Evolutionary conservation across 2,113 vertebrate species (phyloP).

Genomic region (Scortum barcoo): DNA sequence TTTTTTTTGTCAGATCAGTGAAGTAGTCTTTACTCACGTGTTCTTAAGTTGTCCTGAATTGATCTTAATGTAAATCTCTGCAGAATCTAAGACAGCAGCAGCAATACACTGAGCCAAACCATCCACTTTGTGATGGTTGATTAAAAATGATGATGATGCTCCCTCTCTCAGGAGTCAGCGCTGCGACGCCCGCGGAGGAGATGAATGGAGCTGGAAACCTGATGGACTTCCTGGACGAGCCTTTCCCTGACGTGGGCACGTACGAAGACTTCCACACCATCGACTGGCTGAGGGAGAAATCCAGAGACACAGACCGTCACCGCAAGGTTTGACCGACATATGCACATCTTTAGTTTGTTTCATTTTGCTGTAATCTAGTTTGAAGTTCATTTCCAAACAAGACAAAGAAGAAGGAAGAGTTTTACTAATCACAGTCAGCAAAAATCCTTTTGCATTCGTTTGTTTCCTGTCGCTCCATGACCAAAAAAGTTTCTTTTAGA

Average conservation of each 20-base stretch:
- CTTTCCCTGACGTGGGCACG: constrained; percentile 94
- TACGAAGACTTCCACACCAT: constrained; percentile 99
- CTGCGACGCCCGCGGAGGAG: constrained; percentile 88
- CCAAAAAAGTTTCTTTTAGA: no score
- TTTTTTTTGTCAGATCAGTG: no score
- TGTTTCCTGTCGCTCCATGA: no score
- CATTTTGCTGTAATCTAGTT: no score
- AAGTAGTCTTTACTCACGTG: not conserved
- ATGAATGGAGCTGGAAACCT: constrained; percentile 94
- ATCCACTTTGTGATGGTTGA: no score
- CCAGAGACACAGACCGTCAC: constrained; percentile 95
- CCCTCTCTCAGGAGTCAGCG: constrained; percentile 77
- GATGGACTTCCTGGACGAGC: constrained; percentile 98
- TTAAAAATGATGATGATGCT: no score
- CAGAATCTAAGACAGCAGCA: no score
- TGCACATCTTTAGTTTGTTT: not conserved
- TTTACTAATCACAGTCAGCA: no score
- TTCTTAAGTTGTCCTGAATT: not conserved
- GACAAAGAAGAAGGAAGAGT: no score
- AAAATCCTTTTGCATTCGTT: no score
- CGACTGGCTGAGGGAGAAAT: constrained; percentile 98
- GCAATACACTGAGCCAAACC: no score
- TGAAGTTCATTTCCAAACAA: no score
- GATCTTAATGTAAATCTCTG: not conserved
- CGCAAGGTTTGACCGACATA: constrained; percentile 87